Evolutionary conservation across 2,888 invertebrate genomes (phyloP).

Genomic region (Leptogaster cylindrica): DNA sequence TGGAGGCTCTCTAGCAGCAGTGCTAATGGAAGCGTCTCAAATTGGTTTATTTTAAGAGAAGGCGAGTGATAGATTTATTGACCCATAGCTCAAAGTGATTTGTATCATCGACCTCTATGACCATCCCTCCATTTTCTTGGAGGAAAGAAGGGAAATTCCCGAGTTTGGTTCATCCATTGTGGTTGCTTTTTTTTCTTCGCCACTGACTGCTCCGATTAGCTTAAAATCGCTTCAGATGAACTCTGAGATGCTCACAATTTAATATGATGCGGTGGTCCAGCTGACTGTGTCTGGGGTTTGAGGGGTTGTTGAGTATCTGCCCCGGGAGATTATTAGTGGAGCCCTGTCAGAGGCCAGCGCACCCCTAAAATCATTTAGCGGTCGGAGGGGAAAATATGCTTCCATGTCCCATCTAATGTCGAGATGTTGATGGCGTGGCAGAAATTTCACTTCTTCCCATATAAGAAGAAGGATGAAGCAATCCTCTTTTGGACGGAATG

Average conservation of each 20-base stretch:
- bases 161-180: slow-evolving; percentile 1
- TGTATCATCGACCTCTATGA: slow-evolving; percentile 43
- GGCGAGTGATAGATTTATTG: slow-evolving; percentile 46
- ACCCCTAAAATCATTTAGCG: slow-evolving; percentile 30
- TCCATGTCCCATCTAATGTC: slow-evolving; percentile 11
- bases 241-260: too few relatives aligned
- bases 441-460: neutral
- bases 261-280: too few relatives aligned
- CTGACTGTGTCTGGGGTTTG: too few relatives aligned
- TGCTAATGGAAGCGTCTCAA: slow-evolving; percentile 39
- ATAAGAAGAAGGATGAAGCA: slow-evolving; percentile 26
- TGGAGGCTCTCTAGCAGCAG: neutral
- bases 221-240: neutral
- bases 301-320: too few relatives aligned
- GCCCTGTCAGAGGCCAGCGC: slow-evolving; percentile 36
- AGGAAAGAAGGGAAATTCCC: neutral
- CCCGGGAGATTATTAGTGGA: slow-evolving; percentile 30
- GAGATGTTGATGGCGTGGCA: slow-evolving; percentile 16
- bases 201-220: neutral
- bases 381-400: slow-evolving; percentile 26
- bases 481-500: slow-evolving; percentile 41
- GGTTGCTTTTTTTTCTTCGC: neutral
- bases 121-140: slow-evolving; percentile 19
- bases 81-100: slow-evolving; percentile 46
- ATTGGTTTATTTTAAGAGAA: slow-evolving; percentile 46